Evolutionary conservation across 2,888 invertebrate species (phyloP).

Genomic region (Sepioteuthis lessoniana): DNA sequence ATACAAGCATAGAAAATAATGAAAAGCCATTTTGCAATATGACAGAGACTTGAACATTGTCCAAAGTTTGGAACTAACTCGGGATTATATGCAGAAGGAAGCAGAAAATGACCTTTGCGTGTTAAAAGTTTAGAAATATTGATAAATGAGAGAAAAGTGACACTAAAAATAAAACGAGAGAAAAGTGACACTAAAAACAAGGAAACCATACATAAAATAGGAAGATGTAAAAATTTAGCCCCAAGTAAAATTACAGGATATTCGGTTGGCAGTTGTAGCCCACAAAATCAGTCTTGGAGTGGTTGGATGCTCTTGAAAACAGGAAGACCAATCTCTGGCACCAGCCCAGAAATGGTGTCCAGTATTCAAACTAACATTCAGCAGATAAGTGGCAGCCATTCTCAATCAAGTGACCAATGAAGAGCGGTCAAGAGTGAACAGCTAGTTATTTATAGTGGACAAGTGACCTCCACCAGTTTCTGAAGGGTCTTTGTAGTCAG

Average conservation of each 20-base stretch:
- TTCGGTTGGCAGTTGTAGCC: background rate
- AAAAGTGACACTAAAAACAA: background rate
- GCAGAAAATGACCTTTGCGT: background rate
- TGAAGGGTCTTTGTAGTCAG: background rate
- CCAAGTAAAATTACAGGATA: background rate
- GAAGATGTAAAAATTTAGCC: background rate
- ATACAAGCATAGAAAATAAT: no score
- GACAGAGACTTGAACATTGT: background rate
- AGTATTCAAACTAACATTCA: background rate
- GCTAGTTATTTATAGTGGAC: background rate
- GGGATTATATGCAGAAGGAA: background rate
- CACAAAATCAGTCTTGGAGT: background rate
- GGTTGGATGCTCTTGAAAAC: background rate
- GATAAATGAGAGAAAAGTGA: background rate
- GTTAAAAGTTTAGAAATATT: background rate
- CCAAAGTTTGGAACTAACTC: background rate
- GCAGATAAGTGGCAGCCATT: background rate
- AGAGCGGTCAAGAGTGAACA: background rate
- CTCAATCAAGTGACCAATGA: slow-evolving; percentile 33
- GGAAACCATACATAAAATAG: background rate
- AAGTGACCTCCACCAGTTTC: background rate
- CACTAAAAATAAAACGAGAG: background rate
- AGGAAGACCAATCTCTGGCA: background rate
- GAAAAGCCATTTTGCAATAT: background rate
- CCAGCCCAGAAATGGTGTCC: background rate